A percentile compares a stretch with the other conserved stretches of the same genome.
phyloP scores from a whole-genome alignment of 2,113 vertebrate species.

The Meriones unguiculatus region DNA sequence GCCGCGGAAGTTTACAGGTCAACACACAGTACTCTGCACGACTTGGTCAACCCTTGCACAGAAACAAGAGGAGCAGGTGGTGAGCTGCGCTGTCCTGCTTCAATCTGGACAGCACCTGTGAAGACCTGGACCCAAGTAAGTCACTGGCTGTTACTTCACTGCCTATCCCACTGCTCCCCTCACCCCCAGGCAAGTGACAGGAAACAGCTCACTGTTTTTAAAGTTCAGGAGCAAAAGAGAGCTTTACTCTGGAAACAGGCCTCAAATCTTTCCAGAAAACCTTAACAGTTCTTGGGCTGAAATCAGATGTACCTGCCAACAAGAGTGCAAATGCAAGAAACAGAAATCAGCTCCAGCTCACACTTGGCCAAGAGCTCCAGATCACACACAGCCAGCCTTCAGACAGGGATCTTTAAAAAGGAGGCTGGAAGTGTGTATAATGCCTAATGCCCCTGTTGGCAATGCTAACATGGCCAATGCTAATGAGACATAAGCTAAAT shows the following conservation, averaged over 20 bases:
- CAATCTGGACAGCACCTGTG: constrained; percentile 21
- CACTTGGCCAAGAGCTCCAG: neutral
- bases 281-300: constrained; percentile 47
- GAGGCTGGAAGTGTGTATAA: neutral
- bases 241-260: constrained; percentile 60
- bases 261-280: constrained; percentile 5
- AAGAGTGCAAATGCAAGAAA: constrained; percentile 20
- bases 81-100: neutral
- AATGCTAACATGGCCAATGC: too few relatives aligned
- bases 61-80: constrained; percentile 31
- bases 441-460: neutral
- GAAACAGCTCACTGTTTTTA: constrained; percentile 62
- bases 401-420: constrained; percentile 3
- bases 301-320: constrained; percentile 36
- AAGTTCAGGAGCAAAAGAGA: constrained; percentile 52
- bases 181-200: constrained; percentile 29
- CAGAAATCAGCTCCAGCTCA: constrained; percentile 10
- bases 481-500: neutral
- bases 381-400: neutral
- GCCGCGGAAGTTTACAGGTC: neutral
- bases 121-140: neutral
- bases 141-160: neutral
- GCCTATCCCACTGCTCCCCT: neutral
- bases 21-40: neutral
- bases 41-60: neutral